These are phyloP conservation scores for Phoebastria nigripes DNA, from an alignment of 2,797 vertebrate species.

Conservation along the genomic window DNA sequence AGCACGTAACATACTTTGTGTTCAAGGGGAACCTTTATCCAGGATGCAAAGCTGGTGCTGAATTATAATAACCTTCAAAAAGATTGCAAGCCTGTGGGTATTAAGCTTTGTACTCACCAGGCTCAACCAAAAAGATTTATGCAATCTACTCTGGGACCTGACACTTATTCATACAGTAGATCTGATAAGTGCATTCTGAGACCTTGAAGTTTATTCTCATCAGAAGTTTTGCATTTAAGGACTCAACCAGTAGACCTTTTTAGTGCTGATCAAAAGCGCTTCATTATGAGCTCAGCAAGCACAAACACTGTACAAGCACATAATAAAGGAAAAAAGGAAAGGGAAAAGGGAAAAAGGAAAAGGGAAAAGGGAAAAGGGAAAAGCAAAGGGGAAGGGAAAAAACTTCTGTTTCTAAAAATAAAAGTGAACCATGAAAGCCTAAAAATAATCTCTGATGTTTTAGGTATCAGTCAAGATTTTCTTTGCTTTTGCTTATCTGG, in stretches of 20 bases:
- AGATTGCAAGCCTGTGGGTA: constrained; percentile 68
- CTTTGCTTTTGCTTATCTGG: constrained; percentile 37
- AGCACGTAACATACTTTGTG: constrained; percentile 70
- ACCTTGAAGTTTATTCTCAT: constrained; percentile 76
- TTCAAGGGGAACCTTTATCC: constrained; percentile 74
- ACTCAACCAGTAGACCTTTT: constrained; percentile 66
- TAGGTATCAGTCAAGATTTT: constrained; percentile 35
- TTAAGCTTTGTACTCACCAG: constrained; percentile 68
- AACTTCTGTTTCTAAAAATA: constrained; percentile 4
- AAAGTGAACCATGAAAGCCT: constrained; percentile 47
- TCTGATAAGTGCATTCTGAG: constrained; percentile 70
- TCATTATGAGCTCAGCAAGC: constrained; percentile 44
- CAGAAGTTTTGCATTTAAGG: constrained; percentile 70
- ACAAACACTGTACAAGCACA: constrained; percentile 43
- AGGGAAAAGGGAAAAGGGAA: neutral
- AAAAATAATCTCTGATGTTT: constrained; percentile 44
- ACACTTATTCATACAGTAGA: constrained; percentile 56
- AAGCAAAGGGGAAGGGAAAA: neutral
- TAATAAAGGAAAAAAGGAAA: neutral
- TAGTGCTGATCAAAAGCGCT: constrained; percentile 66
- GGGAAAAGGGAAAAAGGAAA: neutral
- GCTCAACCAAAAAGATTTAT: constrained; percentile 71
- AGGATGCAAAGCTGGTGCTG: constrained; percentile 70
- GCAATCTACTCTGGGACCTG: constrained; percentile 72
- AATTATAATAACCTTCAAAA: constrained; percentile 73